These are phyloP conservation scores for Spatulosminthurus flaviceps DNA, from an alignment of 2,888 invertebrate species.

Conservation along the genomic window DNA sequence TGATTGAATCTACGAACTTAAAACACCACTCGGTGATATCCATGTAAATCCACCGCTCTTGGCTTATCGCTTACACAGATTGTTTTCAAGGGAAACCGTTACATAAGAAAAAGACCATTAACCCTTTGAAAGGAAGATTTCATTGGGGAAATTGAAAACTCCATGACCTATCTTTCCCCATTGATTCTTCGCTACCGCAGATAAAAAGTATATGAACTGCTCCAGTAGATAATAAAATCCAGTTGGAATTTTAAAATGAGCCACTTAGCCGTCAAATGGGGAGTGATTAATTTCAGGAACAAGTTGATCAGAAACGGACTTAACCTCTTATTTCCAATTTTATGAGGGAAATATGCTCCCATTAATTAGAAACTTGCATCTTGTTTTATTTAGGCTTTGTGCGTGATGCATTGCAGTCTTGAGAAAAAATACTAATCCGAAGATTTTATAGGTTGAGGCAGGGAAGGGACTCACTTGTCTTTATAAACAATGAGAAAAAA, in stretches of 20 bases:
- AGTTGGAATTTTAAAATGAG: too few relatives aligned
- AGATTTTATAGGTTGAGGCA: too few relatives aligned
- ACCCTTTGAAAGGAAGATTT: background rate
- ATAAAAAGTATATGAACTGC: too few relatives aligned
- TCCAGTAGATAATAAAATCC: too few relatives aligned
- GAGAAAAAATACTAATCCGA: too few relatives aligned
- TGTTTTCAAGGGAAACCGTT: background rate
- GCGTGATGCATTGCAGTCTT: too few relatives aligned
- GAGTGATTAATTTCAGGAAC: constrained; percentile 10
- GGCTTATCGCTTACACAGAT: too few relatives aligned
- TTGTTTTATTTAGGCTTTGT: too few relatives aligned
- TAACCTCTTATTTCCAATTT: background rate
- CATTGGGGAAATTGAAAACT: constrained; percentile 12
- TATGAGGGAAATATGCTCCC: background rate
- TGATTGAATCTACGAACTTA: background rate
- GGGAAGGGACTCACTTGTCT: too few relatives aligned
- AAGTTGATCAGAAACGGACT: constrained; percentile 10
- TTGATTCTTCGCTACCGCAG: background rate
- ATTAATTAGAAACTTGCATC: constrained; percentile 17
- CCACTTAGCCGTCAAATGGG: background rate
- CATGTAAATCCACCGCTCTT: constrained; percentile 2
- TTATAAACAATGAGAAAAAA: too few relatives aligned
- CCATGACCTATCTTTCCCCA: constrained; percentile 1
- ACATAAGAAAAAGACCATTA: background rate
- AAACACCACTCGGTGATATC: background rate